Evolutionary conservation across 2,888 invertebrate species (phyloP).

Genomic region (Drosophila kanekoi): DNA sequence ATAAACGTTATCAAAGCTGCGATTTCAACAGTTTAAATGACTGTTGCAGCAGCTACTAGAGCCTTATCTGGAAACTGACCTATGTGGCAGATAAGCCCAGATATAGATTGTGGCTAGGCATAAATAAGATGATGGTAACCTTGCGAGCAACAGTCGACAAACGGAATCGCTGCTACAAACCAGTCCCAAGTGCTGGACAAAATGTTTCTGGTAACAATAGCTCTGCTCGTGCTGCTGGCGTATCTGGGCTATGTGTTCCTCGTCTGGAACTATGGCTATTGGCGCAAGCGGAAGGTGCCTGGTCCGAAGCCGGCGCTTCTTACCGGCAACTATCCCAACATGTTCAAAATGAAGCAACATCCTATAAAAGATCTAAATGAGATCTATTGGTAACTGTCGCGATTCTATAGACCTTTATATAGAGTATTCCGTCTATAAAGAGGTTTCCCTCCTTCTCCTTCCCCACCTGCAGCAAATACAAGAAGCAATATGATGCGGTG

Average conservation of each 20-base stretch:
- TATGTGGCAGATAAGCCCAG: neutral
- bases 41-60: too few species aligned
- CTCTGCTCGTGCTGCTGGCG: constrained; percentile 21
- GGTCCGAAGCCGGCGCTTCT: constrained; percentile 81
- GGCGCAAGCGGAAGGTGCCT: constrained; percentile 82
- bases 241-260: constrained; percentile 63
- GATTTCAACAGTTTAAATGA: too few species aligned
- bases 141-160: too few species aligned
- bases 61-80: constrained; percentile 13
- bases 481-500: constrained; percentile 77
- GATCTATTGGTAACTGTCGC: constrained; percentile 82
- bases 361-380: constrained; percentile 80
- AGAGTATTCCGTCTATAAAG: too few species aligned
- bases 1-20: too few species aligned
- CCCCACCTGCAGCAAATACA: constrained; percentile 43
- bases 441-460: neutral
- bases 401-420: fast-evolving
- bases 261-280: constrained; percentile 82
- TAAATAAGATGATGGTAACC: too few species aligned
- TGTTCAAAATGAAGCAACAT: constrained; percentile 70
- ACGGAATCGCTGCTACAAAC: too few species aligned
- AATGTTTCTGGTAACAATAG: neutral
- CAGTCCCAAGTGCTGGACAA: neutral
- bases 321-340: constrained; percentile 82
- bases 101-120: neutral